Conservation (phyloP, 2,797 vertebrate genomes). For the Hyperoplus lanceolatus region DNA sequence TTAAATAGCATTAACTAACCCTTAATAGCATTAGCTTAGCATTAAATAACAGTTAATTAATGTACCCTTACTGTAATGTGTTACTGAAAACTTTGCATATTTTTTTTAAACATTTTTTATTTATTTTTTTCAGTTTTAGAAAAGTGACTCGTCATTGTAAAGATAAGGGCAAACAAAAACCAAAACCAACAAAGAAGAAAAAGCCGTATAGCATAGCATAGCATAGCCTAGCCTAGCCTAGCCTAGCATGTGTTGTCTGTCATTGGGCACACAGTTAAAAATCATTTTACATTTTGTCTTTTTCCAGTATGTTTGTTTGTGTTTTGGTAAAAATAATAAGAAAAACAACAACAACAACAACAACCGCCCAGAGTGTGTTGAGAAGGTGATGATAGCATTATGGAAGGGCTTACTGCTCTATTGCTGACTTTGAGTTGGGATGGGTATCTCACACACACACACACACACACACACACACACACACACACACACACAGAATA, state of each 20-base stretch:
- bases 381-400: conserved; percentile 31
- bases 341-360: conserved; percentile 32
- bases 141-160: conserved; percentile 42
- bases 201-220: conserved; percentile 35
- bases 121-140: conserved; percentile 33
- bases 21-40: too few species aligned
- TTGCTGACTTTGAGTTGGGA: conserved; percentile 80
- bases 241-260: conserved; percentile 79
- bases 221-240: too few species aligned
- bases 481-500: too few species aligned
- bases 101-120: background rate
- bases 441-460: conserved; percentile 87
- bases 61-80: too few species aligned
- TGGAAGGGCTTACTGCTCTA: conserved; percentile 62
- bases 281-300: conserved; percentile 37
- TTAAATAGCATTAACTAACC: too few species aligned
- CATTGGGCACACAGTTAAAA: conserved; percentile 75
- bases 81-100: conserved; percentile 8
- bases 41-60: too few species aligned
- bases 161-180: conserved; percentile 17
- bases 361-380: conserved; percentile 67
- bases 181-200: conserved; percentile 6
- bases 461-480: conserved; percentile 81
- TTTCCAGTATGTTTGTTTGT: conserved; percentile 85
- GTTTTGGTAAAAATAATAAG: conserved; percentile 87